Conservation (phyloP, 2,888 invertebrate species). For the Carcina quercana region DNA sequence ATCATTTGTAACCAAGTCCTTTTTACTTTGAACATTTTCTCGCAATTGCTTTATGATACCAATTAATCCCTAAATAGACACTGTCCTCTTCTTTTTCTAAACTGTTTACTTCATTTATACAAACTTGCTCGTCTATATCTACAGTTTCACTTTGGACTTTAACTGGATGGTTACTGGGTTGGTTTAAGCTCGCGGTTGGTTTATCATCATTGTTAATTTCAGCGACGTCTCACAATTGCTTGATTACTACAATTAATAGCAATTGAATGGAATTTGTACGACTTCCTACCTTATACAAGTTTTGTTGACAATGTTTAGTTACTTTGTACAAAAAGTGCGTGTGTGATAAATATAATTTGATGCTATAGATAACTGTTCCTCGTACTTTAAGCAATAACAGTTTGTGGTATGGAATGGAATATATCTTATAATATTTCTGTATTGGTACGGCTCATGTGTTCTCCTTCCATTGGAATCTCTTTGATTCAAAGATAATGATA, state of each 20-base stretch:
- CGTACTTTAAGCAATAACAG: too few species aligned
- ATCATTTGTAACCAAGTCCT: too few species aligned
- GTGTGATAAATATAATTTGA: too few species aligned
- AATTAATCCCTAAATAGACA: constrained; percentile 44
- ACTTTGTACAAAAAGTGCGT: too few species aligned
- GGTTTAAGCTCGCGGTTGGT: constrained; percentile 20
- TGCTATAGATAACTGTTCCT: too few species aligned
- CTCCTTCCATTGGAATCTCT: too few species aligned
- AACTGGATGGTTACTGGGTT: constrained; percentile 21
- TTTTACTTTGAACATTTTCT: constrained; percentile 12
- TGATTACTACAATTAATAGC: constrained; percentile 70
- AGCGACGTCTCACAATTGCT: constrained; percentile 63
- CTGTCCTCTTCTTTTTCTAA: constrained; percentile 42
- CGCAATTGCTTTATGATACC: constrained; percentile 34
- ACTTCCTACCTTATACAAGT: constrained; percentile 54
- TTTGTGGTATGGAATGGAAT: too few species aligned
- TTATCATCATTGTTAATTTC: constrained; percentile 57
- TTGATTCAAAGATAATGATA: too few species aligned
- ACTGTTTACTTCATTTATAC: constrained; percentile 40
- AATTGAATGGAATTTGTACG: constrained; percentile 63
- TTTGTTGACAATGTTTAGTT: too few species aligned
- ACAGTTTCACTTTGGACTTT: constrained; percentile 25
- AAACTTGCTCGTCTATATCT: constrained; percentile 20
- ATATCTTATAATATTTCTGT: too few species aligned
- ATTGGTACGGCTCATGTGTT: too few species aligned